Base-by-base conservation (phyloP, 2,888 invertebrate species). In the Tromatobia lineatoria region DNA sequence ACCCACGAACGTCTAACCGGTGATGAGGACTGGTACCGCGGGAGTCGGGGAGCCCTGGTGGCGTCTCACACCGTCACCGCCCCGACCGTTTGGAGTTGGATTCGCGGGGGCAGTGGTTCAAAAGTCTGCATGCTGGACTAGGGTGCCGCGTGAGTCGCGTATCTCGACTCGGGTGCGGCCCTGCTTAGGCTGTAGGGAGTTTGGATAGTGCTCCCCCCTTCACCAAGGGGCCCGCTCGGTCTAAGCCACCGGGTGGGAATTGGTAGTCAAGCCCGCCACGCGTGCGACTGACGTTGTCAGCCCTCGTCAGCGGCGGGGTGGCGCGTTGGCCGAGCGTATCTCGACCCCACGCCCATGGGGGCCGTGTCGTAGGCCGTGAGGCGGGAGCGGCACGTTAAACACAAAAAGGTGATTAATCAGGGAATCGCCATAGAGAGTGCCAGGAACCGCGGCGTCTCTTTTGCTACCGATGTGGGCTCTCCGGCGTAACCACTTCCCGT, bases 281-380 rank as follows among this genome's bases (percentile, higher is more conserved):
- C n/a, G n/a, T n/a, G n/a, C n/a, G n/a, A n/a, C n/a, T n/a, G n/a
- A n/a, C n/a, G n/a, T n/a, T n/a, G n/a, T n/a, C n/a, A n/a, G n/a
- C n/a, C n/a, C n/a, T n/a, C n/a, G n/a, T n/a, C n/a, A n/a, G n/a
- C n/a, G n/a, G n/a, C n/a, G 18, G 18, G 20, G 54, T 18, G 34
- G 52, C 34, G 70, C 70, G 70, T 25, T 70, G 52, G 70, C 29
- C 18, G 70, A 52, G 52, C 70, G 70, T 70, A 70, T 70, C 70
- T 18, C 52, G 34, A 11, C 70, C 52, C 52, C 70, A 4, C 70
- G 70, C 70, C 45, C 52, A 15, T 52, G 70, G 52, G 54, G 23
- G 70, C 54, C 38, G 70, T 54, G 70, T 70, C 50, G 70, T 50
- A 70, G 13, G 52, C 70, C 70, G 70, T 38, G 70, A 70, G 70